Percentiles rank a stretch among this genome's conserved stretches.
Conservation (phyloP, 1,140 invertebrate species). For the Nephila pilipes region DNA sequence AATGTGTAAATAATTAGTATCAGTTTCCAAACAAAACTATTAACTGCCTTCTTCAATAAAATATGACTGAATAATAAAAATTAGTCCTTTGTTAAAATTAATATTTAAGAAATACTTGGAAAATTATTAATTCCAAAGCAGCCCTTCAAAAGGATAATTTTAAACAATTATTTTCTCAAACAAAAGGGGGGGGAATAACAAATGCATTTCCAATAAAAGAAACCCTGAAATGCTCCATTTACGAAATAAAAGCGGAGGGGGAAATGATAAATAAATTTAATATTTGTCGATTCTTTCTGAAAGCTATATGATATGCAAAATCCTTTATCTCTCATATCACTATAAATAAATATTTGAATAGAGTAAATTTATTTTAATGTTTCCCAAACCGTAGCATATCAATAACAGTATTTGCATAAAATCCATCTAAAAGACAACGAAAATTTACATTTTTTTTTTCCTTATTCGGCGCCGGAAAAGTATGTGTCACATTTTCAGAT, state of each 20-base stretch:
- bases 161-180: background rate
- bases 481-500: too few species aligned
- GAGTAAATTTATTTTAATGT: background rate
- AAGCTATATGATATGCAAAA: background rate
- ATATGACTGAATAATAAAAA: too few species aligned
- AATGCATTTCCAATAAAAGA: background rate
- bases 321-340: background rate
- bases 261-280: background rate
- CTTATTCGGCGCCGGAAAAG: too few species aligned
- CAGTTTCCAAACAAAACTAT: too few species aligned
- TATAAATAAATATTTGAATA: background rate
- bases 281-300: background rate
- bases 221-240: background rate
- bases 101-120: too few species aligned
- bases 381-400: background rate
- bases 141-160: too few species aligned
- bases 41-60: too few species aligned
- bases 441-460: too few species aligned
- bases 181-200: background rate
- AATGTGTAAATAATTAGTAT: too few species aligned
- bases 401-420: background rate
- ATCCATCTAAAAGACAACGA: background rate
- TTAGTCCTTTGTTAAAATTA: too few species aligned
- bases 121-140: too few species aligned
- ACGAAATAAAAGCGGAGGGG: background rate